Base-by-base conservation (phyloP, 2,797 vertebrate genomes). In the Notamacropus eugenii region DNA sequence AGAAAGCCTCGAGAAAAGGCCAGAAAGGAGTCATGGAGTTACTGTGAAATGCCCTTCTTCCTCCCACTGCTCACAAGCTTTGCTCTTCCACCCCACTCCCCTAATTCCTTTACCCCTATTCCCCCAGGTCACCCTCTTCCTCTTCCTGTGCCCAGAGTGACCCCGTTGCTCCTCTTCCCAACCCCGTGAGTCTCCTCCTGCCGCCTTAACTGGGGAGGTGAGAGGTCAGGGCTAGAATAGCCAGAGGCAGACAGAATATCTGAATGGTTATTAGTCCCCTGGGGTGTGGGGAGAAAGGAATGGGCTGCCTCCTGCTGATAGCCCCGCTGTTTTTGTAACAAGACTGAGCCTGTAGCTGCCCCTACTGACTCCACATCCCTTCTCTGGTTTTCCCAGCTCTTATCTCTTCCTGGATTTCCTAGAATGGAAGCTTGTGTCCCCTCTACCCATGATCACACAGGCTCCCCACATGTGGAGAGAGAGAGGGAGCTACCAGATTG, bases 301-400 rank as follows among this genome's bases (percentile, higher is more conserved):
- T 34, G 34, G n/a, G 56, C 40, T 92, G 55, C 58, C 94, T 52
- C 29, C 58, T 57, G 57, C 55, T 62, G 59, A 87, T 46, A 87
- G 74, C 40, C 22, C 22, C 9, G 2, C 40, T 27, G 74, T 87
- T 46, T 40, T 92, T 93, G 87, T 90, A 28, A 62, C 95, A 94
- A 54, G 19, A 93, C 90, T 93, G 22, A 87, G 74, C 74, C 34
- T 74, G 62, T 74, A 19, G 16, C 95, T 31, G 57, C 10, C 93
- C 56, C 52, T 12, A 4, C 58, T 58, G 40, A 16, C 55, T 92
- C 27, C 50, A 34, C 52, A 56, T 93, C 93, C 62, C 93, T 96
- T 93, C 54, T 56, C 67, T 19, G 29, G 50, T 90, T 93, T 96
- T 87, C 62, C 92, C 94, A 93, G 92, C 62, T 52, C 95, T 94